Base-by-base conservation (phyloP, 2,113 vertebrate species). In the Gopherus flavomarginatus region DNA sequence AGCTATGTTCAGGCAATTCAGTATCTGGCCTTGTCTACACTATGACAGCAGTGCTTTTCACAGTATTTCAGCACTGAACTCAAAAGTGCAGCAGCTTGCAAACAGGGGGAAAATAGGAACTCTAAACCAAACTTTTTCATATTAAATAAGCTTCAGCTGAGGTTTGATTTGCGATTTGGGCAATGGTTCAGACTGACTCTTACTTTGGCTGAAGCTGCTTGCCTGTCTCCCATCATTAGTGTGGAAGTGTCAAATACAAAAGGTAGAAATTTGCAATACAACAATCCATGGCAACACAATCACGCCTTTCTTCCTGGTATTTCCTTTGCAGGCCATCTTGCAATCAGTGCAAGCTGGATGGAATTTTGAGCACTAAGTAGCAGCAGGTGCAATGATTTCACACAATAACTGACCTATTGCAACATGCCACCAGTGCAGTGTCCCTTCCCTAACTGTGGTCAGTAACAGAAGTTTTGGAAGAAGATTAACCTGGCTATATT, bases 361-460 rank as follows among this genome's bases (percentile, higher is more conserved):
- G 90, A 92, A 81, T 81, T 92, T 88, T 75, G 77, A 94, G 84
- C 82, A 77, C 59, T 86, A 90, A 92, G 85, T 93, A 95, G 87
- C 95, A 92, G 92, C 87, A 89, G 77, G 42, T 97, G 92, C 93
- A 93, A 90, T 92, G 82, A 92, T 87, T 97, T 94, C 94, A 59
- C 93, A 87, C 42, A 49, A 79, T 91, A 95, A 92, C 90, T 96
- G 94, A 93, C 95, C 95, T 96, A 82, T 80, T 80, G 90, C 90
- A 87, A 88, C 82, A 31, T 92, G 89, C 91, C 91, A 87, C 80
- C 86, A 57, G 54, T 91, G 77, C 75, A 91, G n/a, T 52, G 69
- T 95, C 92, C 89, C 92, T 95, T 97, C 86, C 84, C 92, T 59
- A 50, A 35, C 88, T 93, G 86, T 95, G 91, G 92, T 91, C 93